Evolutionary conservation across 2,888 invertebrate species (phyloP), one percentile per base, ranked within the genome.

Genomic region (Antheraea assamensis): DNA sequence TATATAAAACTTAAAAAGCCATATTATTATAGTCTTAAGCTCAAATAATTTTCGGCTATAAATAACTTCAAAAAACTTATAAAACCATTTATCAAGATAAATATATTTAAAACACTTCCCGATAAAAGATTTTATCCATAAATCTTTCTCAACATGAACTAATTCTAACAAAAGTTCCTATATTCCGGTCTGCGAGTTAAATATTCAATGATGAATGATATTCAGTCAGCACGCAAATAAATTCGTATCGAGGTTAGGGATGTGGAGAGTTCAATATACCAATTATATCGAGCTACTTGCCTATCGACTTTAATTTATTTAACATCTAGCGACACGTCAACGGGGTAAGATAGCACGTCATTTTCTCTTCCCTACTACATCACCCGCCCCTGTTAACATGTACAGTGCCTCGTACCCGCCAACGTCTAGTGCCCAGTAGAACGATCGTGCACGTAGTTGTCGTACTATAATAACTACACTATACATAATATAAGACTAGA

Each of bases 161-260:
- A 66, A 66, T 66, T 66, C 64, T 5, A 31, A 66, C 64, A 66
- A 66, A 66, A 66, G 30, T 27, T 31, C 31, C 19, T 13, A 31
- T 17, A 30, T 66, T 30, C 30, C 30, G 64, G 27, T 66, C 31
- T 66, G 64, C n/a, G 64, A 66, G 27, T 66, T 30, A 66, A 66
- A 31, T 66, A 66, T 66, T 66, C 30, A 42, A 42, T 42, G 42
- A 42, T 42, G 42, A 66, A 66, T 31, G 64, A 31, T 66, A 66
- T 66, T 66, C 64, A 31, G 64, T 66, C n/a, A 30, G 19, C 27
- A 66, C 64, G 64, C 64, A 66, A 66, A 66, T 66, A 66, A 30
- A 30, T 66, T 30, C 64, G 27, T 66, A n/a, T n/a, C 2, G 58
- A 58, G 21, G 30, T 10, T 31, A 66, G 64, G 27, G 64, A 30